Evolutionary conservation across 2,888 invertebrate species (phyloP), one percentile per base, ranked within the genome.

Genomic region (Rutpela maculata): DNA sequence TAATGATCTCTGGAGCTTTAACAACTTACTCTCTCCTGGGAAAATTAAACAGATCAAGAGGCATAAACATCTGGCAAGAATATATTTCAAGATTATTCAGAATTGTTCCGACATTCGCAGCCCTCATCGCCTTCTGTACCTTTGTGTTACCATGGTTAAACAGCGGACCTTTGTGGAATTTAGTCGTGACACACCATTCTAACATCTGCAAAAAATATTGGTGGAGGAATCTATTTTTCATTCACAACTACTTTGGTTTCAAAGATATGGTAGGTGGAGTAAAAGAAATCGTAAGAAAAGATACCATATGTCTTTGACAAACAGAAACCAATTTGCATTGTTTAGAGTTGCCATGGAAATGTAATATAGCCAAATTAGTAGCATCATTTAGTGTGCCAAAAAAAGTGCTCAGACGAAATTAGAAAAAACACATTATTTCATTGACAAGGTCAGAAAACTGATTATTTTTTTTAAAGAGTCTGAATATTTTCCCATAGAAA

Each of bases 221-320:
- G 94, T 94, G 94, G 94, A 91, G 93, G 83, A 94, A 94, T 85
- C 89, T 94, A 78, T 87, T 94, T 0, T 94, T 94, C 82, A 93
- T 94, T 73, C 94, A 94, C 85, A 94, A 94, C 87, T 94, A 94
- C 85, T 94, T 93, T 85, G 94, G 94, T 57, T 94, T 94, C 84
- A 92, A 93, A 84, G 92, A 94, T 83, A 94, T 94, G 93, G 93
- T 93, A 89, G 85, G 85, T 55, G 50, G 26, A 60, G 7, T 35
- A 35, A 7, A 0, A 35, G 4, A 35, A 35, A 6, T 35, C 31
- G 31, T 35, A 35, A 9, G 31, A 9, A 35, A 35, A 35, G 31
- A 35, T 35, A 35, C 31, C 31, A 35, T 35, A 35, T 1, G 17
- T 60, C 31, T 12, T 31, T 11, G 5, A 55, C 15, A 15, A 17